phyloP scores from a whole-genome alignment of 2,888 invertebrate genomes.

The Ashinkailepas kermadecensis region DNA sequence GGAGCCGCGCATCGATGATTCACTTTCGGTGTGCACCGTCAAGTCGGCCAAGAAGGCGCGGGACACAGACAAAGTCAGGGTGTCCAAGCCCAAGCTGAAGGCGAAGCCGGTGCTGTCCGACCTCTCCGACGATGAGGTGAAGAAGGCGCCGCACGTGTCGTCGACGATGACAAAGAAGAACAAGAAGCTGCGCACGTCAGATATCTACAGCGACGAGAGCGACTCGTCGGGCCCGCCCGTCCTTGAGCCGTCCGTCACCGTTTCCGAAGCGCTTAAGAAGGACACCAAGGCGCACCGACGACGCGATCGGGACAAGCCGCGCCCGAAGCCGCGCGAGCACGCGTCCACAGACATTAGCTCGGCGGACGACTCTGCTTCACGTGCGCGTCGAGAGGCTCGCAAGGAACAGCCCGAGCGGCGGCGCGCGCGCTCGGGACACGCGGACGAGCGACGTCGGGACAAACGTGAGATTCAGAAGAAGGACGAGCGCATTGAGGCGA shows the following conservation, averaged over 20 bases:
- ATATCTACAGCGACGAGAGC: conserved; percentile 28
- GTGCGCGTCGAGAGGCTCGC: not conserved
- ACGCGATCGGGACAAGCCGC: not conserved
- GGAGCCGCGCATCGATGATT: conserved; percentile 33
- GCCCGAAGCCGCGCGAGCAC: conserved; percentile 17
- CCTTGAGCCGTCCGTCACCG: not conserved
- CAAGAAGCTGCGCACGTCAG: conserved; percentile 20
- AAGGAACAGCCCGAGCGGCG: not conserved
- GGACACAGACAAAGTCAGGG: not conserved
- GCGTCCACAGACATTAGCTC: not conserved
- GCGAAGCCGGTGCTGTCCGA: not conserved
- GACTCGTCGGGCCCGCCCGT: conserved; percentile 2
- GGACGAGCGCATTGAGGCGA: conserved; percentile 77
- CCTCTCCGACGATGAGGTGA: not conserved
- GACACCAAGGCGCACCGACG: not conserved
- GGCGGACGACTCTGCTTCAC: not conserved
- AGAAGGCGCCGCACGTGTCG: not conserved
- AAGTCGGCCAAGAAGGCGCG: not conserved
- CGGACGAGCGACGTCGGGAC: not conserved
- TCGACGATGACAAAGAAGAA: not conserved
- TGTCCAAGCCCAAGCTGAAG: not conserved
- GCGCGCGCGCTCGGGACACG: not conserved
- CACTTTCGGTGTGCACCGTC: conserved; percentile 25
- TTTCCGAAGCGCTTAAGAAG: not conserved
- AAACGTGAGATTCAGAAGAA: conserved; percentile 17